Base-by-base conservation (phyloP, 2,113 vertebrate species). In the Dolichallabes microphthalmus region DNA sequence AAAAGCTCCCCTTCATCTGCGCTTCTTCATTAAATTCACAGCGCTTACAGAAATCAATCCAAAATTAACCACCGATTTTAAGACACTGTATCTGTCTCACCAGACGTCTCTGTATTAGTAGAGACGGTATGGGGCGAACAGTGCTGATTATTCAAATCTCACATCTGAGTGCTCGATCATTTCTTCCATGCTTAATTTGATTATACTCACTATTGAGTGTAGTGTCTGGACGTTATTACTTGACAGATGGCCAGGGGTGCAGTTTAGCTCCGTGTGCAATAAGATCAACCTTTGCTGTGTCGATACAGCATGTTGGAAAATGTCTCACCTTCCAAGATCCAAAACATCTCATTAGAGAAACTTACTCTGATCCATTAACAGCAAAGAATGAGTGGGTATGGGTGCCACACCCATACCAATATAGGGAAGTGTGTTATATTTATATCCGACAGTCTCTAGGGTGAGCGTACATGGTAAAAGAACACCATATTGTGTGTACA, bases 171-270 rank as follows among this genome's bases (percentile, higher is more conserved):
- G 57, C 57, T 69, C 58, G 71, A 73, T 83, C 50, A 82, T 82
- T 85, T 82, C 73, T 73, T 77, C 86, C 68, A 85, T 66, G 82
- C 63, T 77, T 78, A 84, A 87, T 87, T 52, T 81, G 85, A 89
- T 88, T 80, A 66, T 30, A 81, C 22, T 85, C 84, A 73, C 39
- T 58, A 79, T 55, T 76, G 77, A 61, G 84, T 68, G 32, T 50
- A 55, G 53, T 35, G 55, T 50, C 76, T 80, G 60, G 66, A 86
- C 68, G 27, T 75, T 75, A 82, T 75, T 74, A 66, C 50, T 22
- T 25, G 76, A 86, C 87, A 88, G 87, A 86, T 84, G 87, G 82
- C 68, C 4, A 61, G 2, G 81, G n/a, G 19, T 55, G 75, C 30
- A 69, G 64, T 58, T 85, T 55, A 83, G 58, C 64, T 71, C 63